Base-by-base conservation (phyloP, 2,113 vertebrate genomes). In the Meles meles region DNA sequence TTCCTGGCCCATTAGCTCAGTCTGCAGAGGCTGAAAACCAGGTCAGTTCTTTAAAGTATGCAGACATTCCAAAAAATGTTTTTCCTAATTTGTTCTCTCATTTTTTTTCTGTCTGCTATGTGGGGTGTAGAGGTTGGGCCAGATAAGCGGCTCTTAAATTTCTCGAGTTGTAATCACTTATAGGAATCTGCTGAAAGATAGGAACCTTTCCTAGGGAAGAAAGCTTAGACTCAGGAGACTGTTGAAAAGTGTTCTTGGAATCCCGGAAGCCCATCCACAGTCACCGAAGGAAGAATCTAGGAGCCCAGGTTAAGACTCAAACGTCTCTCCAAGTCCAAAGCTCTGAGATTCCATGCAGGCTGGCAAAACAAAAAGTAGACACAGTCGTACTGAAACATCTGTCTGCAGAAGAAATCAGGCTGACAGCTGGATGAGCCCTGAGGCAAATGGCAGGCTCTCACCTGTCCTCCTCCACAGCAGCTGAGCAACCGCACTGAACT, bases 1-100 rank as follows among this genome's bases (percentile, higher is more conserved):
- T 95, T 97, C 65, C 90, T 88, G 93, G 97, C 88, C 90, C 97
- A 97, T 98, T 96, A 98, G 82, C 94, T 98, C 94, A 93, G 94
- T 96, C 97, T 98, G 92, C 97, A 95, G 94, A 18, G n/a, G 59
- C 59, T 59, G 61, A 92, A 98, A 98, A 97, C 39, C 94, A 96
- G 97, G 95, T 97, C 94, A 96, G 65, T 92, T 94, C 97, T 94
- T 71, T 77, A 71, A 65, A 88, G 39, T 57, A 94, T 69, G 72
- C 25, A n/a, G 90, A 88, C 80, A 86, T 93, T 72, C 55, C 44
- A 52, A 94, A 96, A 93, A 84, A 88, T 96, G 88, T 76, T 34
- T n/a, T 49, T 79, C 42, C 82, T 90, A 44, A 63, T 91, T 37
- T 61, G n/a, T 90, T 90, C 47, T 95, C 76, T 89, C 63, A 67